Conservation (phyloP, 1,140 invertebrate genomes). For the Arion vulgaris region DNA sequence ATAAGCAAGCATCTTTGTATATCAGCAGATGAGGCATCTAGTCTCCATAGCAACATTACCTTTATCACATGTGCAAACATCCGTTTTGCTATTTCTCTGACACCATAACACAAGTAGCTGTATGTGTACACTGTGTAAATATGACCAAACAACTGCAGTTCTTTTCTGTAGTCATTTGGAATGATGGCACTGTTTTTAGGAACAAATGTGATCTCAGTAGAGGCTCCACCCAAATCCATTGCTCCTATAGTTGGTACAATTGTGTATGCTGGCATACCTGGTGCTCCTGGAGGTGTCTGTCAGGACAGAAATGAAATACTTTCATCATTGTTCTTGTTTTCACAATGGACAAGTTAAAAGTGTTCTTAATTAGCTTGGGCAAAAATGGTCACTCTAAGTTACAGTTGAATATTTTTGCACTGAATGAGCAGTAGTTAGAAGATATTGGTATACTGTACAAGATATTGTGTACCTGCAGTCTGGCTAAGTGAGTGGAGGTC, state of each 20-base stretch:
- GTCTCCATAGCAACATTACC: not conserved
- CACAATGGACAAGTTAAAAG: no score
- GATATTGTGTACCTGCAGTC: no score
- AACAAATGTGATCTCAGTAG: conserved; percentile 75
- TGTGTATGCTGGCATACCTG: not conserved
- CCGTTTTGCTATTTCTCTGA: conserved; percentile 64
- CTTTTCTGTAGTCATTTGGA: conserved; percentile 46
- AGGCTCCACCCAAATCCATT: conserved; percentile 76
- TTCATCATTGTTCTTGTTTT: no score
- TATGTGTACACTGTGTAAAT: conserved; percentile 72
- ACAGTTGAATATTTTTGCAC: no score
- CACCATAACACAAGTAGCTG: conserved; percentile 76
- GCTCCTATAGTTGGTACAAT: conserved; percentile 67
- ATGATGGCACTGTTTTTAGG: conserved; percentile 38
- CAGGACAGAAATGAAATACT: no score
- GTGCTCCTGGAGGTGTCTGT: conserved; percentile 24
- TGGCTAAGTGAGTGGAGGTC: no score
- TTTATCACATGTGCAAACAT: conserved; percentile 43
- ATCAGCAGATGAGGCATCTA: no score
- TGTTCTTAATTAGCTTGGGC: no score
- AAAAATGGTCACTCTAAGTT: no score
- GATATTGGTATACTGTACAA: no score
- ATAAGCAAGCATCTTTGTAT: no score
- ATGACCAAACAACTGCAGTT: conserved; percentile 70
- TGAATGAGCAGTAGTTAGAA: no score